These are phyloP conservation scores for Drosophila affinis DNA, from an alignment of 2,888 invertebrate species.

Conservation along the genomic window DNA sequence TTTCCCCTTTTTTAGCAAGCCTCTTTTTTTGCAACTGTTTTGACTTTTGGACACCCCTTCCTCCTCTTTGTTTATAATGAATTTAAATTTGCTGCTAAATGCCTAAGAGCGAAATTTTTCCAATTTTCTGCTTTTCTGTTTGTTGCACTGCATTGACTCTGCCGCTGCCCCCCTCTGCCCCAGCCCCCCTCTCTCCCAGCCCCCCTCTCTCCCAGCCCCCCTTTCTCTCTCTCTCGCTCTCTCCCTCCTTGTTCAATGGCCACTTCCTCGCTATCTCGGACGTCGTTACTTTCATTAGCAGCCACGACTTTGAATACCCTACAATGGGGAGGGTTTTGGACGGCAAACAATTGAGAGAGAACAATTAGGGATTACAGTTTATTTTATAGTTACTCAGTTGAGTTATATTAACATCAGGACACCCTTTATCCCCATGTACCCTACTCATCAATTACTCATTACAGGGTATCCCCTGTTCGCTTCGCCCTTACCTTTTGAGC, in stretches of 20 bases:
- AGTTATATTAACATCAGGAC: too few species aligned
- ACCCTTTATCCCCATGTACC: too few species aligned
- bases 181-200: not conserved
- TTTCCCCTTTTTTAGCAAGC: slow-evolving; percentile 1
- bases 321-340: not conserved
- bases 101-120: slow-evolving; percentile 38
- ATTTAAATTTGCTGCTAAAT: slow-evolving; percentile 48
- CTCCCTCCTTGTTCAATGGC: not conserved
- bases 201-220: not conserved
- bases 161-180: not conserved
- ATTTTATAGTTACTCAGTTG: too few species aligned
- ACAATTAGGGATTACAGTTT: not conserved
- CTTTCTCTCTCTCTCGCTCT: not conserved
- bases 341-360: not conserved
- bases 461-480: not conserved
- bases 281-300: slow-evolving; percentile 65
- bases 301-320: slow-evolving; percentile 16
- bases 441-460: too few species aligned
- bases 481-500: not conserved
- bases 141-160: not conserved
- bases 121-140: not conserved
- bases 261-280: slow-evolving; percentile 10
- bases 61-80: slow-evolving; percentile 24
- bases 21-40: not conserved
- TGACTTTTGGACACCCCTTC: not conserved